These are phyloP conservation scores for Acanthurus tractus DNA, from an alignment of 2,797 vertebrate species.

Conservation along the genomic window DNA sequence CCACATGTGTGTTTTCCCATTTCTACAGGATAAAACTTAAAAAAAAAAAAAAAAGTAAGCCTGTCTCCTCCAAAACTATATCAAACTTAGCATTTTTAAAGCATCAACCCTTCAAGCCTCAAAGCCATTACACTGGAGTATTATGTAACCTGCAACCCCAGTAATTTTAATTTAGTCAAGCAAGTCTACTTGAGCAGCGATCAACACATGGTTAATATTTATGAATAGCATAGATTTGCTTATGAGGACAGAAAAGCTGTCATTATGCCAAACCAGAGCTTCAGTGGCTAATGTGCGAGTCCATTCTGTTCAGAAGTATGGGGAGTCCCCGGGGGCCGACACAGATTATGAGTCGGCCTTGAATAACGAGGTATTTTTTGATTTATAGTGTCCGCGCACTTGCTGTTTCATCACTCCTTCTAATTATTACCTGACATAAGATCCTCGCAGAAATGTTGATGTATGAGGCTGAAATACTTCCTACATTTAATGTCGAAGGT, in stretches of 20 bases:
- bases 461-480: neutral
- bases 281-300: conserved; percentile 27
- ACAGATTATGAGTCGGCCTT: conserved; percentile 47
- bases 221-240: conserved; percentile 68
- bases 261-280: conserved; percentile 40
- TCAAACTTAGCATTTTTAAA: conserved; percentile 13
- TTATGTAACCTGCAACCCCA: conserved; percentile 52
- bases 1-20: neutral
- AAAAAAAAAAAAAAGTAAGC: neutral
- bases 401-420: conserved; percentile 44
- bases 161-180: conserved; percentile 39
- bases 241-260: conserved; percentile 68
- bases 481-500: neutral
- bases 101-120: neutral
- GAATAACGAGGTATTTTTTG: conserved; percentile 56
- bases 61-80: neutral
- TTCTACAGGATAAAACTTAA: neutral
- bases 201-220: conserved; percentile 72
- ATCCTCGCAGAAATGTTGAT: conserved; percentile 12
- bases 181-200: conserved; percentile 27
- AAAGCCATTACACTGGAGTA: neutral
- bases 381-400: conserved; percentile 38
- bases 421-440: conserved; percentile 35
- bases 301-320: conserved; percentile 9
- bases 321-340: conserved; percentile 30